Conservation (phyloP, 2,888 invertebrate genomes). For the Harpalus rubripes region DNA sequence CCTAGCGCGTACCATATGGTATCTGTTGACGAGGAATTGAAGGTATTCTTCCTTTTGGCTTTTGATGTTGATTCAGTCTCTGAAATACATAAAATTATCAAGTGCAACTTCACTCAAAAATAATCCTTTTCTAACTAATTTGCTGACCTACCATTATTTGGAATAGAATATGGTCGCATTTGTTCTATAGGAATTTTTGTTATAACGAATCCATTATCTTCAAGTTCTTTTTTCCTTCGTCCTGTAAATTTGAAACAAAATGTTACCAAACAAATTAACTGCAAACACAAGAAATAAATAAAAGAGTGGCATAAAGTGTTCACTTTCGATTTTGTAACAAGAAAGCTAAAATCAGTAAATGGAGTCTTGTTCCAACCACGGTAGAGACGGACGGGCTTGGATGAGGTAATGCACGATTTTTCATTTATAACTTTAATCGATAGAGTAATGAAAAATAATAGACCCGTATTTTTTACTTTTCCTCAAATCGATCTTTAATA, state of each 20-base stretch:
- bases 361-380: too few species aligned
- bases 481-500: too few species aligned
- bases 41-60: constrained; percentile 1
- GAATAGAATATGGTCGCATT: constrained; percentile 26
- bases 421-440: too few species aligned
- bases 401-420: too few species aligned
- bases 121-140: too few species aligned
- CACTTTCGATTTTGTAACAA: too few species aligned
- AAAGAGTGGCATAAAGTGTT: too few species aligned
- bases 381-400: too few species aligned
- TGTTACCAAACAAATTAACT: not conserved
- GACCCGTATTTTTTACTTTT: too few species aligned
- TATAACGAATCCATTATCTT: constrained; percentile 30
- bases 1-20: constrained; percentile 8
- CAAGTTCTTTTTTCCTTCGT: constrained; percentile 42
- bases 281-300: not conserved
- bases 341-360: too few species aligned
- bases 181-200: constrained; percentile 38
- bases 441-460: too few species aligned
- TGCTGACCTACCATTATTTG: constrained; percentile 13
- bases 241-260: constrained; percentile 5
- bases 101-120: too few species aligned
- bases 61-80: not conserved
- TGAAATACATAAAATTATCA: not conserved
- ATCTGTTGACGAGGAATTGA: constrained; percentile 16